phyloP scores from a whole-genome alignment of 2,113 vertebrate species.

The Tenrec ecaudatus region DNA sequence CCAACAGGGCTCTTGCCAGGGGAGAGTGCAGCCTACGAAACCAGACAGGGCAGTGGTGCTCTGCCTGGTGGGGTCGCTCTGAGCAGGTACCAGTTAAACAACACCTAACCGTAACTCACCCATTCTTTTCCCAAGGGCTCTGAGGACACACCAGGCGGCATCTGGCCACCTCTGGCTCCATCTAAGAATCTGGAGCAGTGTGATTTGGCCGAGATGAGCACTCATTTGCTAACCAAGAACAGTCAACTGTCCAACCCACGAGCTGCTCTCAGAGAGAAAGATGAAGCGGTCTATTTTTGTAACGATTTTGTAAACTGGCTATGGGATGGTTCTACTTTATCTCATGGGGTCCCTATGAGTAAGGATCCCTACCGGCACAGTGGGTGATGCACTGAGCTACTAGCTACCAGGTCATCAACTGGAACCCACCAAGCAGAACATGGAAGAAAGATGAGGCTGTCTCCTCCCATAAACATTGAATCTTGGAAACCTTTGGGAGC shows the following conservation, averaged over 20 bases:
- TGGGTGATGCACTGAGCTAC: no score
- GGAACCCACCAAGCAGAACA: no score
- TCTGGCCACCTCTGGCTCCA: background rate
- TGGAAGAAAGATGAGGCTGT: no score
- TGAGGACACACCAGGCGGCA: background rate
- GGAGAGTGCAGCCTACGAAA: background rate
- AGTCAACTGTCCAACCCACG: background rate
- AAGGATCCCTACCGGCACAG: no score
- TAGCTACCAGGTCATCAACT: no score
- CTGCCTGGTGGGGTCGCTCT: background rate
- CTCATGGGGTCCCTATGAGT: background rate
- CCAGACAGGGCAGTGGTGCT: background rate
- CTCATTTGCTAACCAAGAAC: background rate
- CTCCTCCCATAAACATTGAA: no score
- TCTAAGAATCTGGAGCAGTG: conserved; percentile 16
- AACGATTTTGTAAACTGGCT: background rate
- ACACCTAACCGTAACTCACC: background rate
- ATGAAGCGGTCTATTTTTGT: background rate
- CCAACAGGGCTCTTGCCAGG: background rate
- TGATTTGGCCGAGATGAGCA: background rate
- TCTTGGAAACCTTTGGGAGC: no score
- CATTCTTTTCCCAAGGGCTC: background rate
- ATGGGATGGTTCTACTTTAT: background rate
- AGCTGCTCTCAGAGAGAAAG: background rate
- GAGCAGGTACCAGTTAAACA: background rate